These are phyloP conservation scores for Brachionus plicatilis DNA, from an alignment of 1,140 invertebrate species.

Conservation along the genomic window DNA sequence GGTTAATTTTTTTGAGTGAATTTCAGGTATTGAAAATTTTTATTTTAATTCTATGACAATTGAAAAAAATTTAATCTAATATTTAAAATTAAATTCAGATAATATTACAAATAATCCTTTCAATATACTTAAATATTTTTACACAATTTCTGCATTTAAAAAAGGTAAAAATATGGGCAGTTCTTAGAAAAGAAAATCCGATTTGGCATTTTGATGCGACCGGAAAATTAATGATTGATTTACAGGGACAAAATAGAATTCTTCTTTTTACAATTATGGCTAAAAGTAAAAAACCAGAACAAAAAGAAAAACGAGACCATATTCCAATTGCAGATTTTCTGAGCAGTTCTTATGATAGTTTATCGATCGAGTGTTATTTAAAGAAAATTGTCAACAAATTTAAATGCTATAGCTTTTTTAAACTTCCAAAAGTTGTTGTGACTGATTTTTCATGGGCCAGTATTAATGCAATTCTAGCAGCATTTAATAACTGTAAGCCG, in stretches of 20 bases:
- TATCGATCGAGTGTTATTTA: slow-evolving; percentile 11
- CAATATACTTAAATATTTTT: no score
- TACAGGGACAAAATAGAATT: not conserved
- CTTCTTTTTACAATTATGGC: not conserved
- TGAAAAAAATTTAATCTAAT: no score
- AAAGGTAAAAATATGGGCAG: not conserved
- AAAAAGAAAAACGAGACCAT: not conserved
- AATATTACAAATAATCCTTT: not conserved
- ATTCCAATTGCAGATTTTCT: not conserved
- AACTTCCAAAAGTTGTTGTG: not conserved
- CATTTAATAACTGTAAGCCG: not conserved
- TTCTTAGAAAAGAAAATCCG: not conserved
- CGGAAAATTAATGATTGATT: not conserved
- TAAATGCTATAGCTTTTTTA: not conserved
- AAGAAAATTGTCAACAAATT: not conserved
- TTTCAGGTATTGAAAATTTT: not conserved
- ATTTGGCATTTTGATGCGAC: slow-evolving; percentile 5
- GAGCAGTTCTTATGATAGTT: not conserved
- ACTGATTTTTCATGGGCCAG: slow-evolving; percentile 9
- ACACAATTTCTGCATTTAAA: not conserved
- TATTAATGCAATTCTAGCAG: not conserved
- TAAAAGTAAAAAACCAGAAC: not conserved
- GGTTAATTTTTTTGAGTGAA: not conserved
- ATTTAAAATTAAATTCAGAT: not conserved
- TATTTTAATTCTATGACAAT: not conserved